These are phyloP conservation scores for Agrilus biguttatus DNA, from an alignment of 2,888 invertebrate genomes.

Conservation along the genomic window DNA sequence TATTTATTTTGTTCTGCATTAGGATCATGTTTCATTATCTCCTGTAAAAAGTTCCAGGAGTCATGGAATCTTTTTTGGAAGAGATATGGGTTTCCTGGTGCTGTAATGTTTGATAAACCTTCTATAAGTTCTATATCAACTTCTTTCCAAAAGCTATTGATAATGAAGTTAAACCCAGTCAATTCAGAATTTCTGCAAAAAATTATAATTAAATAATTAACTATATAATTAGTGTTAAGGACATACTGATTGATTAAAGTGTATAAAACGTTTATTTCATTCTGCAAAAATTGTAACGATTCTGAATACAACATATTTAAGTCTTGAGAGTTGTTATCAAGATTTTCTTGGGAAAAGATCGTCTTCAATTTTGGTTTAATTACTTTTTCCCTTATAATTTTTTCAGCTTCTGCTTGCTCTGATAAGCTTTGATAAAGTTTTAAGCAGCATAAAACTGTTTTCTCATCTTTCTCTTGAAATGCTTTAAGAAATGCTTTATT, in stretches of 20 bases:
- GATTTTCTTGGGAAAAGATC: constrained; percentile 52
- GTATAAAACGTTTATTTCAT: constrained; percentile 44
- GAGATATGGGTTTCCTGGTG: constrained; percentile 80
- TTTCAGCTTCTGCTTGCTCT: constrained; percentile 55
- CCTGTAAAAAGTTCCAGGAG: constrained; percentile 59
- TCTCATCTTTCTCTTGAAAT: constrained; percentile 39
- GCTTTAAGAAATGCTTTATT: constrained; percentile 34
- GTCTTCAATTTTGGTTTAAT: constrained; percentile 52
- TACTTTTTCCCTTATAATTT: constrained; percentile 50
- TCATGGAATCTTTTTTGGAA: constrained; percentile 73
- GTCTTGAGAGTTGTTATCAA: constrained; percentile 41
- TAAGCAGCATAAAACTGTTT: constrained; percentile 43
- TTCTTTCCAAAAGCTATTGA: constrained; percentile 80
- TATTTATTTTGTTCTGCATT: constrained; percentile 45
- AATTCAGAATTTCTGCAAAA: constrained; percentile 31
- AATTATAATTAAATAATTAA: constrained; percentile 33
- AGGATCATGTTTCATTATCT: constrained; percentile 50
- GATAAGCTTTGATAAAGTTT: constrained; percentile 44
- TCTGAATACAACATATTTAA: constrained; percentile 57
- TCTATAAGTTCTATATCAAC: constrained; percentile 67
- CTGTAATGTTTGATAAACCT: constrained; percentile 73
- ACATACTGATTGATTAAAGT: not conserved
- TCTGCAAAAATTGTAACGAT: constrained; percentile 56
- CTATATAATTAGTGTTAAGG: not conserved
- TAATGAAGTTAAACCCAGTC: constrained; percentile 59